Conservation (phyloP, 2,113 vertebrate genomes). For the Osmerus eperlanus region DNA sequence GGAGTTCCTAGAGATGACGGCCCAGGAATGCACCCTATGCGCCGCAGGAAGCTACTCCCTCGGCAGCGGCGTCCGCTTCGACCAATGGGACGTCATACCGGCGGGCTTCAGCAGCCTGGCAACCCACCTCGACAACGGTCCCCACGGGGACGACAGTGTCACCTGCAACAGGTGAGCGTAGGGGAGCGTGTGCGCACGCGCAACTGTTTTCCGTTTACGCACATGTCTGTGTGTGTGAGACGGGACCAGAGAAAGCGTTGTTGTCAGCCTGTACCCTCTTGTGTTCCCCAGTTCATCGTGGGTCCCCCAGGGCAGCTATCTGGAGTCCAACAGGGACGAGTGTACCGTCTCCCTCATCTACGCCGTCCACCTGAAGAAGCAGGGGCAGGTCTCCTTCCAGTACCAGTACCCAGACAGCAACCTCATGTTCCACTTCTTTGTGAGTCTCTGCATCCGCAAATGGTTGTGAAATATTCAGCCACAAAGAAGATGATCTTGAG, state of each 20-base stretch:
- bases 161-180: conserved; percentile 85
- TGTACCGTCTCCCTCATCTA: conserved; percentile 97
- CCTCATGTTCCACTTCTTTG: conserved; percentile 97
- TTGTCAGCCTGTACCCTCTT: not conserved
- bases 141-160: conserved; percentile 64
- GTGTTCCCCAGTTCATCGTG: conserved; percentile 77
- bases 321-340: conserved; percentile 95
- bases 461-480: not conserved
- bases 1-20: conserved; percentile 94
- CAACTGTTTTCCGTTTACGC: not conserved
- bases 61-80: conserved; percentile 93
- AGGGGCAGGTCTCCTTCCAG: conserved; percentile 88
- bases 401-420: conserved; percentile 97
- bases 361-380: conserved; percentile 93
- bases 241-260: not conserved
- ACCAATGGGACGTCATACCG: conserved; percentile 92
- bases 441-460: conserved; percentile 69
- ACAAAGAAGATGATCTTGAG: not conserved
- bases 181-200: not conserved
- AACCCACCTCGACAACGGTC: conserved; percentile 80
- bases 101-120: conserved; percentile 90
- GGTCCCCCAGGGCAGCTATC: conserved; percentile 87
- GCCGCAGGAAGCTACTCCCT: conserved; percentile 90
- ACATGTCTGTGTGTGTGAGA: not conserved
- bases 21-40: conserved; percentile 90